Evolutionary conservation across 2,888 invertebrate genomes (phyloP).

Genomic region (Acholoe squamosa): DNA sequence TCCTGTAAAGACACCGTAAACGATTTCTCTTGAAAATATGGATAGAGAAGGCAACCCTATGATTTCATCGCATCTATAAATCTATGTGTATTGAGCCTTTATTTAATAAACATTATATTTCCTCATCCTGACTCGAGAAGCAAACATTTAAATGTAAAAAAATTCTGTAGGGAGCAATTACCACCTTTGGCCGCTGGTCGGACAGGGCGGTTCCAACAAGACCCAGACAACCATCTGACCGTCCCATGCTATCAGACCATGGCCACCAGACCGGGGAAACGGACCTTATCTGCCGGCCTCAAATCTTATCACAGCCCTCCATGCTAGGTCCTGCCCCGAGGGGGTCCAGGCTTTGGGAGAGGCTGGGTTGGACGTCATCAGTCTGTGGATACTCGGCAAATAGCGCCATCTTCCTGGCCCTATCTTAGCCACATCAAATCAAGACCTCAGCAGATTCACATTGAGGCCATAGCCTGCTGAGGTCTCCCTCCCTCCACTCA

Average conservation of each 20-base stretch:
- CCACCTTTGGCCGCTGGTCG: slow-evolving; percentile 32
- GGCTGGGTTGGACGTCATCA: not conserved
- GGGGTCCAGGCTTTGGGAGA: not conserved
- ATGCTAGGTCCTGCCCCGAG: slow-evolving; percentile 17
- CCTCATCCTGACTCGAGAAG: no score
- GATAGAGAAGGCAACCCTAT: no score
- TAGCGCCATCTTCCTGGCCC: not conserved
- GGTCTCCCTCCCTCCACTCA: not conserved
- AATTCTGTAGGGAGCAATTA: not conserved
- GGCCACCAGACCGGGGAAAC: not conserved
- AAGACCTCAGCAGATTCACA: not conserved
- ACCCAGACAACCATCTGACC: not conserved
- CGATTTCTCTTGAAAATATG: no score
- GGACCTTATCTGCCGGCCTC: not conserved
- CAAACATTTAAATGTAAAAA: no score
- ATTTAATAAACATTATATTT: no score
- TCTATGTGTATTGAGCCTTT: no score
- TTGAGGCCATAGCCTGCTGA: not conserved
- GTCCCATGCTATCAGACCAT: not conserved
- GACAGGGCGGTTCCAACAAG: not conserved
- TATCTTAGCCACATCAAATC: slow-evolving; percentile 13
- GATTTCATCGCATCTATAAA: no score
- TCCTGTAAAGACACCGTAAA: no score
- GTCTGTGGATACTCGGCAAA: not conserved
- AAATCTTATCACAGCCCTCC: not conserved